These are phyloP conservation scores for Anagyrus pseudococci DNA, from an alignment of 2,888 invertebrate species.

Conservation along the genomic window DNA sequence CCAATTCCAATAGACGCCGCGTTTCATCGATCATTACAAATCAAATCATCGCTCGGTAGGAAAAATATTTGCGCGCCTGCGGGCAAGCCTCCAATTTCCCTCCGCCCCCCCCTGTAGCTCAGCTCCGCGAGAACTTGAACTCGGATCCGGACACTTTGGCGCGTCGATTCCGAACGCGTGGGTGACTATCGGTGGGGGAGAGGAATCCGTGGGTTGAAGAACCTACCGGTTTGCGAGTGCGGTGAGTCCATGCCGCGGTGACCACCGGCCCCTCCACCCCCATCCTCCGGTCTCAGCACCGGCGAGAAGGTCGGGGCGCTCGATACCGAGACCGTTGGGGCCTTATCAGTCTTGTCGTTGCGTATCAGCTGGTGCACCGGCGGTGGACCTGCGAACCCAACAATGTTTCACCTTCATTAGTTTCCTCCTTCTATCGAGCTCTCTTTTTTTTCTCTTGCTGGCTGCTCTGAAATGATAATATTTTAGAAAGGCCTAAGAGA, in stretches of 20 bases:
- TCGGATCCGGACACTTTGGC: neutral
- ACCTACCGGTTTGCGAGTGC: slow-evolving; percentile 61
- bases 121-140: slow-evolving; percentile 6
- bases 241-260: slow-evolving; percentile 61
- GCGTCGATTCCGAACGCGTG: neutral
- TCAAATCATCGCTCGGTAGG: neutral
- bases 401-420: neutral
- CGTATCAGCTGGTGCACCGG: slow-evolving; percentile 60
- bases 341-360: slow-evolving; percentile 62
- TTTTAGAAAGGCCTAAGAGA: too few species aligned
- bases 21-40: neutral
- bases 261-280: slow-evolving; percentile 26
- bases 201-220: too few species aligned
- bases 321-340: slow-evolving; percentile 59
- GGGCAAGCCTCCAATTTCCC: slow-evolving; percentile 30
- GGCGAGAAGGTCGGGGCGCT: slow-evolving; percentile 60
- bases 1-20: too few species aligned
- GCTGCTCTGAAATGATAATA: too few species aligned
- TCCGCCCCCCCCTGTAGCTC: neutral
- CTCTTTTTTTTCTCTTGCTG: too few species aligned
- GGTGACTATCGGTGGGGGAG: neutral
- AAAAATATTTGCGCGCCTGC: slow-evolving; percentile 23
- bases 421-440: too few species aligned
- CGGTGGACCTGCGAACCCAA: slow-evolving; percentile 53
- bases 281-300: slow-evolving; percentile 59